Base-by-base conservation (phyloP, 2,797 vertebrate genomes). In the Chaunax sp. region DNA sequence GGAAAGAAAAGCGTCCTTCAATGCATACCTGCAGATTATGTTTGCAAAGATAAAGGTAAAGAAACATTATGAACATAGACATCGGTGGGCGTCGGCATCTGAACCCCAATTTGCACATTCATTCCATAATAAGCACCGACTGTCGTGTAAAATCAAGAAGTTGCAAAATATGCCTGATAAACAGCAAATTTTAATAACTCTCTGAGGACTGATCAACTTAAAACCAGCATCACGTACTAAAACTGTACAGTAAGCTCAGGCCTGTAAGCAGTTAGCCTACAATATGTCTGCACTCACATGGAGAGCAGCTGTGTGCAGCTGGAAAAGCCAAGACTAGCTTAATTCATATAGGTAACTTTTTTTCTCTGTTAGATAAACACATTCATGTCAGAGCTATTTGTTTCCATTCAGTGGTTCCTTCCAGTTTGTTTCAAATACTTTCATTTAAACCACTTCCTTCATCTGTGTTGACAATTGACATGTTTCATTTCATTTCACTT, bases 401-500 rank as follows among this genome's bases (percentile, higher is more conserved):
- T 71, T 74, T 75, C 66, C 61, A 60, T 53, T 41, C 46, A 9
- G 51, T n/a, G 23, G 49, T 59, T 43, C 44, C 56, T 26, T 70
- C 37, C 51, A 77, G 75, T 56, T 45, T 6, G 52, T 70, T 78
- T 72, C 43, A 68, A 79, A 75, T 69, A 30, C 50, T 80, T 78
- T 62, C 64, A 63, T 75, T n/a, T 65, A 53, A 69, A 68, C 80
- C 68, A 57, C 72, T 81, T 85, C 80, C 81, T 80, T 46, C 26
- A 37, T 22, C 56, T 28, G 61, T 65, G 76, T 70, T 70, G 72
- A 80, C 62, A 77, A 80, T 62, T 49, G 43, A 71, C 60, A 58
- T n/a, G 61, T 78, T 87, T 67, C 14, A 71, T 84, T 90, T 80
- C 3, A 69, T 41, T 75, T 80, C 47, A 59, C 73, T 71, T 30